Evolutionary conservation across 2,113 vertebrate species (phyloP).

Genomic region (Willisornis vidua): DNA sequence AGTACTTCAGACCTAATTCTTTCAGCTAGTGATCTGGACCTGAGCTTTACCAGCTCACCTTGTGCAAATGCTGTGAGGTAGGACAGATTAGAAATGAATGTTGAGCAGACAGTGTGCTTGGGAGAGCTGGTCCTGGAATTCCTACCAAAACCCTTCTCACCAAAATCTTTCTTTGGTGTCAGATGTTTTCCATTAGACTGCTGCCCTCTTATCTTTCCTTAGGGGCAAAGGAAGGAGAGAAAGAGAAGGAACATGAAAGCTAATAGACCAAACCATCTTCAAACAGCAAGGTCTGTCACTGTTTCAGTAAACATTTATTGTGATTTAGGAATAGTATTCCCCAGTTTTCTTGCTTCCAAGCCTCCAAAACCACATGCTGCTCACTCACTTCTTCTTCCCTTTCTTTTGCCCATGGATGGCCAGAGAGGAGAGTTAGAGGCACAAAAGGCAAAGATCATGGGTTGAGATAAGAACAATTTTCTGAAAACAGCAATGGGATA

Average conservation of each 20-base stretch:
- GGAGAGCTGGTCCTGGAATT: background rate
- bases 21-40: background rate
- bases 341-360: rapidly evolving
- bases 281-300: background rate
- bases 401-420: background rate
- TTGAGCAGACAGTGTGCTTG: background rate
- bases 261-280: background rate
- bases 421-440: background rate
- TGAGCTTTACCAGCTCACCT: background rate
- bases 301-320: background rate
- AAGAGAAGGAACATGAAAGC: background rate
- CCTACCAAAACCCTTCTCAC: background rate
- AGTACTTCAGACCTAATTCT: background rate
- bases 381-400: background rate
- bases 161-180: background rate
- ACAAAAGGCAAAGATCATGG: background rate
- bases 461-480: background rate
- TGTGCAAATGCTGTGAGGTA: background rate
- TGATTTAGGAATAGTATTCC: background rate
- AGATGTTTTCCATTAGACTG: background rate
- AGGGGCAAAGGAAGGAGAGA: background rate
- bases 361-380: background rate
- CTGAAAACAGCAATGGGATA: background rate
- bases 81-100: background rate
- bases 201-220: background rate